Evolutionary conservation across 2,888 invertebrate species (phyloP).

Genomic region (Spodoptera littoralis): DNA sequence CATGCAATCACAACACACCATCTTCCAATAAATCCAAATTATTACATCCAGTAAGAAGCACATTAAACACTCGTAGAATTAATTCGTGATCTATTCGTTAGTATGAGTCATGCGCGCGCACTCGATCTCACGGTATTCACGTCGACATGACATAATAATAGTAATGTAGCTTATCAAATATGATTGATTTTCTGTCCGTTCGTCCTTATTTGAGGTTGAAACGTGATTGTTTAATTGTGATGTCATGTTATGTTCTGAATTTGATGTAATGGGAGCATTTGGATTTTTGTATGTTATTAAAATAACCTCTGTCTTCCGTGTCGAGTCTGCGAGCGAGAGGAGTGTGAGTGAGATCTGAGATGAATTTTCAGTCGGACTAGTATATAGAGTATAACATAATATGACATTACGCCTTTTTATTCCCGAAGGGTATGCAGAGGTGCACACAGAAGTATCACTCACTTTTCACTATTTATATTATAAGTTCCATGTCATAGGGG

Average conservation of each 20-base stretch:
- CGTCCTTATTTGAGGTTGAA: constrained; percentile 48
- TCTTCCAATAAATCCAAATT: constrained; percentile 25
- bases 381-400: too few species aligned
- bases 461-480: too few species aligned
- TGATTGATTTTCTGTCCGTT: constrained; percentile 55
- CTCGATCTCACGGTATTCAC: constrained; percentile 56
- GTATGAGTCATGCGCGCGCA: constrained; percentile 56
- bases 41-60: constrained; percentile 33
- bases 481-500: too few species aligned
- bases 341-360: too few species aligned
- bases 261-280: constrained; percentile 9
- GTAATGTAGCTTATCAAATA: constrained; percentile 58
- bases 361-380: too few species aligned
- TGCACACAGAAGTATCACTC: too few species aligned
- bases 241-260: constrained; percentile 21
- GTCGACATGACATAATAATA: constrained; percentile 60
- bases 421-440: too few species aligned
- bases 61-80: constrained; percentile 39
- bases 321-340: too few species aligned
- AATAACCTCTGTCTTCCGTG: too few species aligned
- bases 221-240: constrained; percentile 39
- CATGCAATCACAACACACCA: not conserved
- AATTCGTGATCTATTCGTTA: constrained; percentile 57
- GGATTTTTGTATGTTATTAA: constrained; percentile 1
- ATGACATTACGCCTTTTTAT: too few species aligned